phyloP scores from a whole-genome alignment of 2,113 vertebrate genomes.

The Echinops telfairi region DNA sequence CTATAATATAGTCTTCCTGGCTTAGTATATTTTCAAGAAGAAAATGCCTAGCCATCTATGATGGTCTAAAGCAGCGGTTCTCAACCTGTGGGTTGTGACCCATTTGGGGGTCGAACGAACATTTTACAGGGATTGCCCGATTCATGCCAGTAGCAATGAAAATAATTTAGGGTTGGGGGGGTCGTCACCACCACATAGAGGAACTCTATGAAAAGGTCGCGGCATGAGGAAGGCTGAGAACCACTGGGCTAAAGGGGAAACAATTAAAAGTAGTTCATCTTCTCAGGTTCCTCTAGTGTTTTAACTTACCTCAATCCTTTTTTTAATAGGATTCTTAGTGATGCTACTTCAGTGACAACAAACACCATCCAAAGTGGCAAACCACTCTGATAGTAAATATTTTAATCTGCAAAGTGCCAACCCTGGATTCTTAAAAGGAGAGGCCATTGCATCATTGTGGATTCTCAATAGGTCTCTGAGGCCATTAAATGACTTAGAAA shows the following conservation, averaged over 20 bases:
- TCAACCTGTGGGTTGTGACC: too few species aligned
- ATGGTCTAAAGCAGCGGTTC: neutral
- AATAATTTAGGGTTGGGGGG: too few species aligned
- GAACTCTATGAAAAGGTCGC: too few species aligned
- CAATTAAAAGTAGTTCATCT: neutral
- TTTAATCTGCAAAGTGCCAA: neutral
- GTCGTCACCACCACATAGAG: too few species aligned
- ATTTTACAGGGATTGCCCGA: too few species aligned
- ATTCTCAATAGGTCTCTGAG: neutral
- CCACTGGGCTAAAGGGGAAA: too few species aligned
- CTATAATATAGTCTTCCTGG: rapidly evolving
- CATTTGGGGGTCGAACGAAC: too few species aligned
- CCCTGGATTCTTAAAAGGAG: neutral
- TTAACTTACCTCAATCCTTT: neutral
- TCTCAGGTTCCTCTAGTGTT: neutral
- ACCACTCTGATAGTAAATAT: neutral
- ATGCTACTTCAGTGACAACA: neutral
- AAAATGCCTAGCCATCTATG: neutral
- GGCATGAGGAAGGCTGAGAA: neutral
- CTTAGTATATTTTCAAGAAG: neutral
- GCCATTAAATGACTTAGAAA: neutral
- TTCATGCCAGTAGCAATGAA: too few species aligned
- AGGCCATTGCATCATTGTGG: neutral
- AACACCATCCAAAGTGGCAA: neutral
- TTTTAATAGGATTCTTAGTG: constrained; percentile 9